Conservation (phyloP, 1,140 invertebrate genomes). For the Brachionus angularis region DNA sequence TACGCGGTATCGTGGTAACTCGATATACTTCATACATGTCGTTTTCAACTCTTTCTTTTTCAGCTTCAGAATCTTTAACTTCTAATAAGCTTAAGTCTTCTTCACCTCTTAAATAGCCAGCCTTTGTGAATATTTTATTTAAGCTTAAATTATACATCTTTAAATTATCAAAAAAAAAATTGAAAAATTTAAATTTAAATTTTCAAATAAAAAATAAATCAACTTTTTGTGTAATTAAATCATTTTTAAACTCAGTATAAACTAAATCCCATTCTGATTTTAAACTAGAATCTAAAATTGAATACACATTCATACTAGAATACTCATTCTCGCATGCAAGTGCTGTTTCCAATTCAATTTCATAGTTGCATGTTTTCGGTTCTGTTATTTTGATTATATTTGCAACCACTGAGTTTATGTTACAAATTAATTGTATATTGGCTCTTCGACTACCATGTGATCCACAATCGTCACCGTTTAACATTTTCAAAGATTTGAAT, state of each 20-base stretch:
- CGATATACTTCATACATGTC: neutral
- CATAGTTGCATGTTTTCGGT: conserved; percentile 17
- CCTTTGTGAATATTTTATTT: too few species aligned
- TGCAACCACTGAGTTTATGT: neutral
- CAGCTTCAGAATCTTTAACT: too few species aligned
- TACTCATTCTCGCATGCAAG: conserved; percentile 9
- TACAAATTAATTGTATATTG: conserved; percentile 21
- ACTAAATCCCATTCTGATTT: conserved; percentile 5
- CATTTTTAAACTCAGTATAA: neutral
- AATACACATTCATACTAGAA: conserved; percentile 35
- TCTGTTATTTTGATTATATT: conserved; percentile 15
- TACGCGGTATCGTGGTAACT: neutral
- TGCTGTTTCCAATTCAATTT: conserved; percentile 6
- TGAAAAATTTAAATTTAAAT: neutral
- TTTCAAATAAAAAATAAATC: too few species aligned
- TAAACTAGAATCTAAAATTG: neutral
- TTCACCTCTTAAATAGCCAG: too few species aligned
- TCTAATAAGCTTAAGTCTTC: too few species aligned
- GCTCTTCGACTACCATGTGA: neutral
- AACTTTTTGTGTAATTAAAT: conserved; percentile 16
- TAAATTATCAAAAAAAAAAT: neutral
- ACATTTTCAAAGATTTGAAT: conserved; percentile 15
- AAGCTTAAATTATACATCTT: conserved; percentile 30
- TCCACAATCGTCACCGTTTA: conserved; percentile 32
- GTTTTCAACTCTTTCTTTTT: neutral